Base-by-base conservation (phyloP, 2,113 vertebrate species). In the Ophthalmolycus amberensis region DNA sequence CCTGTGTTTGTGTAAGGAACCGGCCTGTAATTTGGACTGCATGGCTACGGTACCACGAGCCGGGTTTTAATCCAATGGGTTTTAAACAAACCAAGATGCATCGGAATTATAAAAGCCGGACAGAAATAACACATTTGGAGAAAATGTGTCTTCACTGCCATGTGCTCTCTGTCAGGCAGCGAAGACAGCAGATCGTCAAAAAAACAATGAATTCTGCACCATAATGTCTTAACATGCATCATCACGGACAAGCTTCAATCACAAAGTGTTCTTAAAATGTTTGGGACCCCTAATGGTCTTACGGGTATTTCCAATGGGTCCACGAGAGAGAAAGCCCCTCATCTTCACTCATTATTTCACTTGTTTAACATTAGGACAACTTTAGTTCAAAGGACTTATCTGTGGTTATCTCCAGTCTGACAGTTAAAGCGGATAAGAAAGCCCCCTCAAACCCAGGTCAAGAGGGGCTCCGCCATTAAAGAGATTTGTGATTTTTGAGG, bases 1-100 rank as follows among this genome's bases (percentile, higher is more conserved):
- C 75, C 54, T 50, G 69, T 90, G 79, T 90, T 91, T 92, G 77
- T 87, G 56, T 84, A 77, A 74, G 70, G 46, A 86, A 16, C 48
- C 44, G 60, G 73, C 81, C 88, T 88, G 83, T 75, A 67, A 77
- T 86, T 90, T 85, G 46, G 48, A 67, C 81, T 85, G 72, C 75
- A 56, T 81, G 74, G 84, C 77, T 77, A 87, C 88, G 68, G 84
- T 50, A 82, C 78, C 81, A 86, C 63, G 15, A 46, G 80, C 42
- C 58, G 62, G 18, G 38, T 66, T 84, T 80, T 67, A 66, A 75
- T 66, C 79, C 4, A 0, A 12, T 37, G 25, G 32, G 9, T 48
- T 88, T 88, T 71, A 78, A 84, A 90, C 80, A 84, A 85, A 81
- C 73, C 10, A 11, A 70, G 42, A 80, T 38, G 20, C 58, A 65